Evolutionary conservation across 1,140 invertebrate species (phyloP).

Genomic region (Drosophila hydei): DNA sequence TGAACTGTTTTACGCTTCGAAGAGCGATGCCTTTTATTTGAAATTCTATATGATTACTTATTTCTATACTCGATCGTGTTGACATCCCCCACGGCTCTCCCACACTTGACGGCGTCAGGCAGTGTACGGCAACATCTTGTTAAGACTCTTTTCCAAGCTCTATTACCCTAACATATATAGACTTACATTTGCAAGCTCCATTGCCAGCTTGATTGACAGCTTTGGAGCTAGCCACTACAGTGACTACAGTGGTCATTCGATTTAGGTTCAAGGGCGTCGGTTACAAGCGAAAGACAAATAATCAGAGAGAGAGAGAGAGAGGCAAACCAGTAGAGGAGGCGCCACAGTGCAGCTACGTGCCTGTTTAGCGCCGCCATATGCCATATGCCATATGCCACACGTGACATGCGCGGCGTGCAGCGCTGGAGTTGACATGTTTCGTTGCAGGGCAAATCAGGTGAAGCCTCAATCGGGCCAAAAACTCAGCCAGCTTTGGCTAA

Average conservation of each 20-base stretch:
- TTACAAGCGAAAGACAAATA: conserved; percentile 10
- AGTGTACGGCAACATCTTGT: too few species aligned
- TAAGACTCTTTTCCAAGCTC: too few species aligned
- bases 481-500: conserved; percentile 18
- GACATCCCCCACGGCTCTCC: too few species aligned
- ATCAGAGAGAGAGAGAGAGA: too few species aligned
- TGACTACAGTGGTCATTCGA: conserved; percentile 33
- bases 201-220: background rate
- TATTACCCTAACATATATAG: too few species aligned
- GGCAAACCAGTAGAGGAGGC: background rate
- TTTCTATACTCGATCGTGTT: too few species aligned
- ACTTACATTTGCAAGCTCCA: too few species aligned
- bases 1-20: too few species aligned
- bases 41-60: too few species aligned
- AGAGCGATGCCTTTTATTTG: too few species aligned
- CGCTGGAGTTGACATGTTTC: conserved; percentile 23
- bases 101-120: too few species aligned
- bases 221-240: background rate
- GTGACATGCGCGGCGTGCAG: conserved; percentile 50
- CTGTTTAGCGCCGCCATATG: background rate
- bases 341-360: background rate
- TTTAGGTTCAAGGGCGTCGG: conserved; percentile 64
- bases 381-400: conserved; percentile 18
- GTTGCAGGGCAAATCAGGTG: conserved; percentile 27
- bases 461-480: conserved; percentile 23